These are phyloP conservation scores for Struthidea cinerea DNA, from an alignment of 2,113 vertebrate genomes.

Conservation along the genomic window DNA sequence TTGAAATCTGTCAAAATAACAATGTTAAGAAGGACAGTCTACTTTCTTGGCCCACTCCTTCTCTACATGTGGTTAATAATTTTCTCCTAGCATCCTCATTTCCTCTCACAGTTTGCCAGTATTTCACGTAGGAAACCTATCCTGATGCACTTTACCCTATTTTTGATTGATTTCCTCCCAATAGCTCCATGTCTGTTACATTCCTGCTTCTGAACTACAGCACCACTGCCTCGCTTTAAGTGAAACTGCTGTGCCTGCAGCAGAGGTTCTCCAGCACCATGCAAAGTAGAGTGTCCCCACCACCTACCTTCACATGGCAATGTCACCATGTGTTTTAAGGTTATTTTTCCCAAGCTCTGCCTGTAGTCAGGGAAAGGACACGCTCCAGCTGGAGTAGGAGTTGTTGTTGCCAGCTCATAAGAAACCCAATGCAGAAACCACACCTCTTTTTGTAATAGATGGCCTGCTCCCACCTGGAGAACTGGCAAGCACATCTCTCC, in stretches of 20 bases:
- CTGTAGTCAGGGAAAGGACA: background rate
- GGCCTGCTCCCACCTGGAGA: background rate
- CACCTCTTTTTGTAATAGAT: background rate
- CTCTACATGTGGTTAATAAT: background rate
- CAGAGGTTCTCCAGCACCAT: background rate
- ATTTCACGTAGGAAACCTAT: background rate
- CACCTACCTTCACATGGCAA: background rate
- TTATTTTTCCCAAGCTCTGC: background rate
- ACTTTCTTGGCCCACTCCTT: background rate
- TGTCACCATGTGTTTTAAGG: fast-evolving
- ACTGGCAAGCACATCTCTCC: background rate
- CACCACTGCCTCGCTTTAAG: fast-evolving
- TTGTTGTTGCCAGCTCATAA: background rate
- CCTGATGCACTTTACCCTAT: background rate
- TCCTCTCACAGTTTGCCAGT: background rate
- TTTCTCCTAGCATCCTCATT: background rate
- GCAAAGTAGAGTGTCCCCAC: background rate
- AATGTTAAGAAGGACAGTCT: background rate
- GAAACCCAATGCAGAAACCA: background rate
- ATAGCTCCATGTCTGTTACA: background rate
- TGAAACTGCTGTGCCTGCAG: fast-evolving
- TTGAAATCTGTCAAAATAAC: background rate
- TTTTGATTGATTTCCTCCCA: background rate
- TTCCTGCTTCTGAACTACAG: background rate
- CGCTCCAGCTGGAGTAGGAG: background rate